Evolutionary conservation across 2,113 vertebrate species (phyloP).

Genomic region (Crocuta crocuta): DNA sequence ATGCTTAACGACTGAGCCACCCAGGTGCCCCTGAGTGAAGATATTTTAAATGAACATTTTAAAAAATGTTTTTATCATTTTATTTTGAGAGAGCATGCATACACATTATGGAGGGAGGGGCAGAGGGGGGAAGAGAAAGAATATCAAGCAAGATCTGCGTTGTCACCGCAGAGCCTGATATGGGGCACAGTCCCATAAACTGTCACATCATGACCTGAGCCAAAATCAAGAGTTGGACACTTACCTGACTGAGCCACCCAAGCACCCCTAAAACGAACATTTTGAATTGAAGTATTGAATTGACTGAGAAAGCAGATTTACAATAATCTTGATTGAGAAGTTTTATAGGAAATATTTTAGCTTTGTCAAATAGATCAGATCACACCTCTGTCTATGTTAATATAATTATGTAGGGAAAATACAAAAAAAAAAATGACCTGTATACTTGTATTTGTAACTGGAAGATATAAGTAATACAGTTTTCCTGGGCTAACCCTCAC

Average conservation of each 20-base stretch:
- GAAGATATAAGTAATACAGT: not conserved
- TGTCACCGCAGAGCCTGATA: not conserved
- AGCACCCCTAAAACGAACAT: not conserved
- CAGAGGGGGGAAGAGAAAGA: not conserved
- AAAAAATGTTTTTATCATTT: too few species aligned
- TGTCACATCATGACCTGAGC: not conserved
- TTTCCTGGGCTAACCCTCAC: not conserved
- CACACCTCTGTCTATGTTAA: constrained; percentile 21
- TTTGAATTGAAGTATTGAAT: not conserved
- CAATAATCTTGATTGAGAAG: constrained; percentile 32
- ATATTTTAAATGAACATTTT: not conserved
- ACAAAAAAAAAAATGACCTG: not conserved
- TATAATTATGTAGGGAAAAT: not conserved
- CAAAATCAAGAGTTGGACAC: not conserved
- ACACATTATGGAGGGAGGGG: too few species aligned
- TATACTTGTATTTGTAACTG: not conserved
- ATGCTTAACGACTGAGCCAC: too few species aligned
- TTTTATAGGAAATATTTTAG: constrained; percentile 7
- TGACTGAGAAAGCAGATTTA: constrained; percentile 28
- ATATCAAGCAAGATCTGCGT: not conserved
- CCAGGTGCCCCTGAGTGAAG: not conserved
- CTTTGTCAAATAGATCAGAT: not conserved
- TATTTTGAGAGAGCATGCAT: not conserved
- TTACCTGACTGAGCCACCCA: not conserved
- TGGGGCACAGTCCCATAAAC: not conserved